Base-by-base conservation (phyloP, 1,140 invertebrate genomes). In the Cydia amplana region DNA sequence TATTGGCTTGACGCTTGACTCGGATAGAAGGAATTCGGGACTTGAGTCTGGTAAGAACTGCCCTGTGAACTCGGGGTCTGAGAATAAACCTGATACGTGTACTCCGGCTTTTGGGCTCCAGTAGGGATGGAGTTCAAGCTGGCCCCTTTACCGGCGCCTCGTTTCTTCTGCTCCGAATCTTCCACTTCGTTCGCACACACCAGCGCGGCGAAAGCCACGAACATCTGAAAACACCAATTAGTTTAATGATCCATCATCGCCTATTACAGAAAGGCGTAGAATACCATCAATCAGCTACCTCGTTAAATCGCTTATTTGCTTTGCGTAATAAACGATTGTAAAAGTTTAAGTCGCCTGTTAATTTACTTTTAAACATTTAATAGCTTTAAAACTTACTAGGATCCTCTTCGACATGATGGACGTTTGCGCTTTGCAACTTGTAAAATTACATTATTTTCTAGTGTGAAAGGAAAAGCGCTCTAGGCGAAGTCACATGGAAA, bases 121-220 rank as follows among this genome's bases (percentile, higher is more conserved):
- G 88, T 87, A 6, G 89, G 85, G 2, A 91, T 90, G 0, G 91
- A 75, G 74, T 93, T 93, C 20, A 91, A 63, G 18, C 75, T 81
- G 10, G 82, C 89, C 0, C 81, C 77, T 74, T 91, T 93, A 5
- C 85, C 85, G 1, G 86, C 86, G 12, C 88, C 90, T 75, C 91
- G 79, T 73, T 93, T 93, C 81, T 90, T 93, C 72, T 90, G 89
- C 40, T 93, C 91, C 0, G 63, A 76, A 23, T 93, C 91, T 25
- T 92, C 91, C 18, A 83, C 78, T 51, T 93, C 89, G 43, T 78
- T 89, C n/a, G 82, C 79, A 55, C 82, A 81, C 10, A 81, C 85
- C 28, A 90, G 75, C 49, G 84, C 79, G 75, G 79, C 78, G 78
- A 89, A 86, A 81, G 85, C 83, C 36, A 87, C 70, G 65, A 90